Conservation (phyloP, 1,140 invertebrate genomes). For the Dinothrombium tinctorium region DNA sequence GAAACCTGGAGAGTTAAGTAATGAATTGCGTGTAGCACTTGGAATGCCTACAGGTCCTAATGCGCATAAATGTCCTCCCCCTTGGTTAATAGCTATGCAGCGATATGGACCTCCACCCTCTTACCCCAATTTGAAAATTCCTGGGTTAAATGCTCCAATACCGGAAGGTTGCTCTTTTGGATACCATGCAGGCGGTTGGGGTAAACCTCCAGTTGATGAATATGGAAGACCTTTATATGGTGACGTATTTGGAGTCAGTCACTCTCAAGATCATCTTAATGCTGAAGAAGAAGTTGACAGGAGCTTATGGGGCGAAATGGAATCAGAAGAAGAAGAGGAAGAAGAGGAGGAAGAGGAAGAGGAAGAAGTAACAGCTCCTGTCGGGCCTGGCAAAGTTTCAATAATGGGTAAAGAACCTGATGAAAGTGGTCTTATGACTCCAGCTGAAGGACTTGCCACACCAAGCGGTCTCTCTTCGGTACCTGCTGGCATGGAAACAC, state of each 20-base stretch:
- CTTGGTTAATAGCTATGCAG: conserved; percentile 99
- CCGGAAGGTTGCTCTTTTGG: conserved; percentile 90
- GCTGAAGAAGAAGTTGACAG: conserved; percentile 56
- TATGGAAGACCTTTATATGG: conserved; percentile 90
- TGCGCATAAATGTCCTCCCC: conserved; percentile 52
- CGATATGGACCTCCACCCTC: conserved; percentile 96
- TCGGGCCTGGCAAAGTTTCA: conserved; percentile 27
- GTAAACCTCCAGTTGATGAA: conserved; percentile 99
- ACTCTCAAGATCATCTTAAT: conserved; percentile 9
- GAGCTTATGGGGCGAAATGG: conserved; percentile 87
- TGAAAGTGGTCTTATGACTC: conserved; percentile 56
- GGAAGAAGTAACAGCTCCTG: conserved; percentile 29
- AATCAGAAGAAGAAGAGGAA: conserved; percentile 71
- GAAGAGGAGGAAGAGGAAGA: conserved; percentile 42
- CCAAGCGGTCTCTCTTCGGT: conserved; percentile 86
- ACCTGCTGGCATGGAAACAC: conserved; percentile 85
- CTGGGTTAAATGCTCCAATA: conserved; percentile 73
- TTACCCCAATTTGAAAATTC: conserved; percentile 95
- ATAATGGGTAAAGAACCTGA: conserved; percentile 38
- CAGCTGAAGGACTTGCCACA: conserved; percentile 48
- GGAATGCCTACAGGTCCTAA: conserved; percentile 90
- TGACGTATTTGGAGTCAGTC: conserved; percentile 66
- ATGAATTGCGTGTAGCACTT: conserved; percentile 79
- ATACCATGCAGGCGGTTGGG: conserved; percentile 97
- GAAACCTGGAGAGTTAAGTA: conserved; percentile 89